These are phyloP conservation scores for Trilocha varians DNA, from an alignment of 2,888 invertebrate genomes.

Conservation along the genomic window DNA sequence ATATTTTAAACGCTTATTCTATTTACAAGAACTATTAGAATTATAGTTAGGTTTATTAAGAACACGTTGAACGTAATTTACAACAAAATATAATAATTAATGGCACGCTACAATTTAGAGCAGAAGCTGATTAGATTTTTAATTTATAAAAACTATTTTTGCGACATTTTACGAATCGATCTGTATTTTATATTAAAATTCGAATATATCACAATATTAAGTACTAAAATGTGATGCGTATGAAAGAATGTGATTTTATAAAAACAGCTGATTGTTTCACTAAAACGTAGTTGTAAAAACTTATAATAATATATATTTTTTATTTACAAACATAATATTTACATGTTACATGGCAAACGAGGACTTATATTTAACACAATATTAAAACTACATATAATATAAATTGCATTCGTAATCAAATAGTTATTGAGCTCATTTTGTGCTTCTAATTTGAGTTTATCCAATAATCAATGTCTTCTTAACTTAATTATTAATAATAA, in stretches of 20 bases:
- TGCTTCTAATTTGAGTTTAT: conserved; percentile 6
- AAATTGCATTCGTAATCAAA: conserved; percentile 12
- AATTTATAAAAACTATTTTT: background rate
- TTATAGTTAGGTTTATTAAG: conserved; percentile 4
- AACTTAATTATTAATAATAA: conserved; percentile 18
- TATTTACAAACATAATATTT: conserved; percentile 42
- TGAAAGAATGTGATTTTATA: background rate
- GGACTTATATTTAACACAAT: conserved; percentile 35
- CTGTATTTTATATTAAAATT: conserved; percentile 8
- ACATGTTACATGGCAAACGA: conserved; percentile 63
- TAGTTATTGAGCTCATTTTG: conserved; percentile 18
- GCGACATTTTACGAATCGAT: background rate
- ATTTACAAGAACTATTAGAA: conserved; percentile 7
- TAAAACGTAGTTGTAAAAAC: conserved; percentile 18
- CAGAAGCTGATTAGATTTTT: conserved; percentile 9
- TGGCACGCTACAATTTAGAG: conserved; percentile 50
- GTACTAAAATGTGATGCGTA: conserved; percentile 11
- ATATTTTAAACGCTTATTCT: too few species aligned
- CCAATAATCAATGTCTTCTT: conserved; percentile 35
- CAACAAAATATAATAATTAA: conserved; percentile 16
- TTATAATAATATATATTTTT: conserved; percentile 11
- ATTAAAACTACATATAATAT: conserved; percentile 13
- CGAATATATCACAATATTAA: conserved; percentile 7
- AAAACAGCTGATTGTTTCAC: conserved; percentile 16
- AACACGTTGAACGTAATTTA: background rate